These are phyloP conservation scores for Phocides pigmalion DNA, from an alignment of 1,140 invertebrate genomes.

Conservation along the genomic window DNA sequence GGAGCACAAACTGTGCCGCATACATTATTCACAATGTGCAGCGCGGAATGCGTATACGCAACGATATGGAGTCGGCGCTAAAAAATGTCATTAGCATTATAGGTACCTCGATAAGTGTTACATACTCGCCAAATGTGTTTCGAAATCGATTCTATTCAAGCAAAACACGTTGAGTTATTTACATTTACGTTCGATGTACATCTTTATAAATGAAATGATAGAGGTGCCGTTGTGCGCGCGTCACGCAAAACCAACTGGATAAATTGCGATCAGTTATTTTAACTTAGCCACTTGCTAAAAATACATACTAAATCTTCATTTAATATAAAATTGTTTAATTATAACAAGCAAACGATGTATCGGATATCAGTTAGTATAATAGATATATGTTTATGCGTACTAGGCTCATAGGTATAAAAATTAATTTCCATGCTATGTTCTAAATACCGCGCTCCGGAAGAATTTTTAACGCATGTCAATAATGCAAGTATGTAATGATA, in stretches of 20 bases:
- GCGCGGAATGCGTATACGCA: constrained; percentile 69
- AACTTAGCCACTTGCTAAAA: no score
- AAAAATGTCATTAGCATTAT: constrained; percentile 74
- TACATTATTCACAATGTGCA: constrained; percentile 64
- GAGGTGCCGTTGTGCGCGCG: no score
- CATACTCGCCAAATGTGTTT: constrained; percentile 45
- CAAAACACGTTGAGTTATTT: constrained; percentile 14
- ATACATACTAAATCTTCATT: no score
- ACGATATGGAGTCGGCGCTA: constrained; percentile 56
- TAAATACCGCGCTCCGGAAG: background rate
- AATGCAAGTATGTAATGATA: background rate
- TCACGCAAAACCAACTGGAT: no score
- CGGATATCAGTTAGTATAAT: no score
- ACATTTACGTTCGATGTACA: no score
- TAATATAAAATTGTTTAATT: no score
- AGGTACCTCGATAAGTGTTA: constrained; percentile 42
- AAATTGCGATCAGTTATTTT: no score
- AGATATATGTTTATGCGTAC: background rate
- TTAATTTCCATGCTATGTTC: background rate
- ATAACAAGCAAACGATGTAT: no score
- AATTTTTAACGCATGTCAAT: background rate
- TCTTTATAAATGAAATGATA: no score
- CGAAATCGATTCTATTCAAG: constrained; percentile 46
- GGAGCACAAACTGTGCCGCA: constrained; percentile 68
- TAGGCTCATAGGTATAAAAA: background rate